Conservation (phyloP, 2,797 vertebrate genomes). For the Diplodus sargus region DNA sequence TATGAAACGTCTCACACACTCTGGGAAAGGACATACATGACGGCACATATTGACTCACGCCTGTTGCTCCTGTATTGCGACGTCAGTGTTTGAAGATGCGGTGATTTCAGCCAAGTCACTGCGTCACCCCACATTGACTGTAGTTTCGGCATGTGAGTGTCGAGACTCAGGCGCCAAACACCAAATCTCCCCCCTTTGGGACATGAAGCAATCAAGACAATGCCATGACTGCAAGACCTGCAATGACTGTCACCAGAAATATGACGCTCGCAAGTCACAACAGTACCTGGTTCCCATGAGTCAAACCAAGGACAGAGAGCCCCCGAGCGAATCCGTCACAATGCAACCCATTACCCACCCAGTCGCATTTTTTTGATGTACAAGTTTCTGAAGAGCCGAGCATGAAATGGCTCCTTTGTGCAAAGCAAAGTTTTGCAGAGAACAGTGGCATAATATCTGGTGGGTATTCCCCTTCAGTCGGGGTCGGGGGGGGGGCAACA, state of each 20-base stretch:
- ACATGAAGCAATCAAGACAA: conserved; percentile 25
- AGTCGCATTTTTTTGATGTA: conserved; percentile 67
- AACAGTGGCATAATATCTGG: conserved; percentile 68
- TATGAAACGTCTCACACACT: neutral
- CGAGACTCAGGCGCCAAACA: conserved; percentile 1
- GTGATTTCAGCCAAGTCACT: conserved; percentile 7
- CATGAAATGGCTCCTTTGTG: conserved; percentile 76
- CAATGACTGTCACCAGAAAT: conserved; percentile 65
- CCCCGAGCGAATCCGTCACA: conserved; percentile 59
- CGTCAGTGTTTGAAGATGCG: neutral
- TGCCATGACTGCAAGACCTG: conserved; percentile 12
- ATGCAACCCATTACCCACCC: conserved; percentile 65
- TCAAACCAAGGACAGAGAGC: conserved; percentile 72
- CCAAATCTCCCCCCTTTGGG: conserved; percentile 36
- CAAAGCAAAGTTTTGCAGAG: conserved; percentile 68
- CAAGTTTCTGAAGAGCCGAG: conserved; percentile 69
- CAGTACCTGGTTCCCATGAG: conserved; percentile 76
- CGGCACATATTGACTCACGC: neutral
- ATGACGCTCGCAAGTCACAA: conserved; percentile 55
- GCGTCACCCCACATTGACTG: neutral
- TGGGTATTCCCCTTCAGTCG: conserved; percentile 71
- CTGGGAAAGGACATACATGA: neutral
- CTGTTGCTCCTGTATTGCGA: neutral
- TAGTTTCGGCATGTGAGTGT: conserved; percentile 23
- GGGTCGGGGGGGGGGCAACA: conserved; percentile 32